These are phyloP conservation scores for Tachuris rubrigastra DNA, from an alignment of 2,113 vertebrate genomes.

Conservation along the genomic window DNA sequence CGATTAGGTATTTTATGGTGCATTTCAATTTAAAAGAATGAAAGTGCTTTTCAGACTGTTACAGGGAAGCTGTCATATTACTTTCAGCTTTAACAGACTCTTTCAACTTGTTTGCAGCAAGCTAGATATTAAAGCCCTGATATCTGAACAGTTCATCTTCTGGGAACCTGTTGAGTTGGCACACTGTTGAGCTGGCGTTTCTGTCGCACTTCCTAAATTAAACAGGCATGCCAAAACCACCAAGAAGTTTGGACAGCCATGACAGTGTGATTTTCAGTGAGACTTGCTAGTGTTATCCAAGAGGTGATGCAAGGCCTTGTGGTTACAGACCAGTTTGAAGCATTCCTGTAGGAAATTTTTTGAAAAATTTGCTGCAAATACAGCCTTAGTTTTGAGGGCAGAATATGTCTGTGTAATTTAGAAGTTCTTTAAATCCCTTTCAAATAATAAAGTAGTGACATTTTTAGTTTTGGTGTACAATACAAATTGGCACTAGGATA, in stretches of 20 bases:
- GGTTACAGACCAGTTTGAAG: neutral
- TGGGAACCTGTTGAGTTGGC: neutral
- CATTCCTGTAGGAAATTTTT: neutral
- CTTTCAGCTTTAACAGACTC: neutral
- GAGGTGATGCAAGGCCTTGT: neutral
- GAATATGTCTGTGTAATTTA: neutral
- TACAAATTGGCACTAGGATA: neutral
- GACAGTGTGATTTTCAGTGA: neutral
- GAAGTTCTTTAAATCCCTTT: neutral
- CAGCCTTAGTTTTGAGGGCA: neutral
- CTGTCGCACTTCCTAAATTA: neutral
- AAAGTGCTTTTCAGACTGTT: neutral
- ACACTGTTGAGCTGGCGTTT: neutral
- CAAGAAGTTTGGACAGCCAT: neutral
- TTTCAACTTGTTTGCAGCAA: neutral
- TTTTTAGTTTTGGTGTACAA: neutral
- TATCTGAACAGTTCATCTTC: neutral
- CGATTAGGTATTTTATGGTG: conserved; percentile 4
- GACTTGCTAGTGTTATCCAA: neutral
- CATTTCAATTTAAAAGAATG: conserved; percentile 8
- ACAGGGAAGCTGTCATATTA: neutral
- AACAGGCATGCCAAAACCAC: neutral
- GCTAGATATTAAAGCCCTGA: neutral
- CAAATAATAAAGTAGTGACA: neutral
- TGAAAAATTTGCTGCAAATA: neutral